Evolutionary conservation across 1,140 invertebrate genomes (phyloP).

Genomic region (Drosophila fuyamai): DNA sequence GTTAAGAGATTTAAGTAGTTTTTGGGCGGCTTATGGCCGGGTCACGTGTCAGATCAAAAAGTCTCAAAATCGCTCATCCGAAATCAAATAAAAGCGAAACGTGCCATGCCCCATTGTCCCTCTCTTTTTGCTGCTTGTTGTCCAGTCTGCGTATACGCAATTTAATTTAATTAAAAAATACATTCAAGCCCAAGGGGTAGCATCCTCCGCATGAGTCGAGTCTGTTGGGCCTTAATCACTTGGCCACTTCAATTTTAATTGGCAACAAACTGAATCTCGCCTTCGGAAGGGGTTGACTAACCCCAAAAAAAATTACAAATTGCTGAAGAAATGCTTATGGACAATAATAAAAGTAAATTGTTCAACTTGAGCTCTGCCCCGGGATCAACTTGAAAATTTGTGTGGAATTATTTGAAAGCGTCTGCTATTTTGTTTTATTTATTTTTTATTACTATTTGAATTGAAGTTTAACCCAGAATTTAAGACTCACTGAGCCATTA

Average conservation of each 20-base stretch:
- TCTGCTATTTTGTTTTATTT: conserved; percentile 6
- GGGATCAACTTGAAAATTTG: conserved; percentile 21
- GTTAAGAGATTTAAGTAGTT: conserved; percentile 63
- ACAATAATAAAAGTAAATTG: conserved; percentile 68
- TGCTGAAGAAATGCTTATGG: conserved; percentile 48
- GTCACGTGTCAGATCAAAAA: conserved; percentile 81
- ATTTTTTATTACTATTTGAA: conserved; percentile 25
- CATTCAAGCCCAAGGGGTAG: conserved; percentile 33
- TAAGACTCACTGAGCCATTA: conserved; percentile 51
- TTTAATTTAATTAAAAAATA: conserved; percentile 82
- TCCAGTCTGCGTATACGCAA: conserved; percentile 77
- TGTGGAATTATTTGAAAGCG: conserved; percentile 27
- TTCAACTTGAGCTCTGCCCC: conserved; percentile 21
- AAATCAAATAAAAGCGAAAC: conserved; percentile 78
- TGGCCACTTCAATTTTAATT: conserved; percentile 79
- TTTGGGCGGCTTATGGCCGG: conserved; percentile 27
- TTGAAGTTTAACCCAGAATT: conserved; percentile 49
- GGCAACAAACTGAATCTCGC: conserved; percentile 71
- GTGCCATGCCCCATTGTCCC: conserved; percentile 26
- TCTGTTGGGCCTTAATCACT: conserved; percentile 65
- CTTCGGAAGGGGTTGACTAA: conserved; percentile 33
- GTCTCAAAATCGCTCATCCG: conserved; percentile 65
- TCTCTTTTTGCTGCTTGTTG: conserved; percentile 18
- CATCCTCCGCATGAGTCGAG: conserved; percentile 28
- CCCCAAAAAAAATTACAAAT: conserved; percentile 33